Base-by-base conservation (phyloP, 2,113 vertebrate species). In the Labeo rohita region DNA sequence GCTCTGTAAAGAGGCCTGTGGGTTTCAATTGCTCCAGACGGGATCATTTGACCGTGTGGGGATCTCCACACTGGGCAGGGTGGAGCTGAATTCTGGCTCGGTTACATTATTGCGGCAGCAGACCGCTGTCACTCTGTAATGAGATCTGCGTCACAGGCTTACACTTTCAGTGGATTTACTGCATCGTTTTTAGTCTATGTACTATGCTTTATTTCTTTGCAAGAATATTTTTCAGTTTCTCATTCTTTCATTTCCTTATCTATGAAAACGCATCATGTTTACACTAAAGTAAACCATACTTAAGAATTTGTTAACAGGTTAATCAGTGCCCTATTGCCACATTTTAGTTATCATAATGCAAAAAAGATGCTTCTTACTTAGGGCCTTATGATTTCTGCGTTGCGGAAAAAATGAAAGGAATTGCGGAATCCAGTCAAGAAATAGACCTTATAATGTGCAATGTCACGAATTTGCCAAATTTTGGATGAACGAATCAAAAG, bases 101-200 rank as follows among this genome's bases (percentile, higher is more conserved):
- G 34, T 79, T 68, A 86, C 76, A 73, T 7, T 72, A 56, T 28
- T 82, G 63, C 16, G n/a, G 52, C 76, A 59, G 16, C 18, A 43
- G 74, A 88, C 39, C 70, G 66, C 61, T 81, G 84, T 61, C 80
- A 70, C 8, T 66, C 56, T 72, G 73, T 80, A 74, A 80, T 54
- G 56, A 75, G 76, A 36, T 87, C 66, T 59, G 54, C 9, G 11
- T 61, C 15, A 39, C 34, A 34, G 16, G 59, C 54, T 87, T 39
- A 50, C 73, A 15, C 73, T 75, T 75, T 50, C 16, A 87, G 28
- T 21, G 23, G 81, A 61, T 75, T 84, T 84, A 7, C 83, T 73
- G 45, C 8, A 21, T 47, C 18, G 9, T 59, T 43, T 79, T 59
- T 43, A 50, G n/a, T 28, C 73, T 49, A 8, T 59, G 9, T 39